Evolutionary conservation across 2,113 vertebrate species (phyloP).

Genomic region (Pagrus major): DNA sequence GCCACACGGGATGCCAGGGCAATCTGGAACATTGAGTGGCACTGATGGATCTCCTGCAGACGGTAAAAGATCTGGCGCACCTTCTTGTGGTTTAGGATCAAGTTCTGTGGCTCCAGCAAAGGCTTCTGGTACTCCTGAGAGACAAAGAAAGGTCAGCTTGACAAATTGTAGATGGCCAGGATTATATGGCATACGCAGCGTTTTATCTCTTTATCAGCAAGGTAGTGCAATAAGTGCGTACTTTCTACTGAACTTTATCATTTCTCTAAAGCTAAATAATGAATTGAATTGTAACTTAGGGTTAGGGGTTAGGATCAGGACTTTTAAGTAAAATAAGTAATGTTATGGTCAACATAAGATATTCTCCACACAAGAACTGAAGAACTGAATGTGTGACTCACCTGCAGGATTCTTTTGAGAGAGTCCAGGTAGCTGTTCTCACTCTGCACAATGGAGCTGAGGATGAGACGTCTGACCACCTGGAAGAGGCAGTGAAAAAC

Average conservation of each 20-base stretch:
- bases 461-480: slow-evolving; percentile 67
- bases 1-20: slow-evolving; percentile 90
- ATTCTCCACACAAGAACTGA: too few relatives aligned
- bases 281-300: too few relatives aligned
- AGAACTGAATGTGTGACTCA: too few relatives aligned
- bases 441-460: slow-evolving; percentile 67
- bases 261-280: too few relatives aligned
- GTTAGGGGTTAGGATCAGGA: too few relatives aligned
- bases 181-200: too few relatives aligned
- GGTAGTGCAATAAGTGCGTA: too few relatives aligned
- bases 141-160: background rate
- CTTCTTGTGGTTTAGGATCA: slow-evolving; percentile 88
- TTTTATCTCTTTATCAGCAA: too few relatives aligned
- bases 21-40: slow-evolving; percentile 95
- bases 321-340: too few relatives aligned
- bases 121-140: slow-evolving; percentile 91
- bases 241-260: too few relatives aligned
- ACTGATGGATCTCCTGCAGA: slow-evolving; percentile 91
- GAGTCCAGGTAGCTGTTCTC: slow-evolving; percentile 66
- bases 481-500: background rate
- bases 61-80: slow-evolving; percentile 89
- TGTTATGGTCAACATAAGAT: too few relatives aligned
- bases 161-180: background rate
- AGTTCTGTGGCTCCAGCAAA: slow-evolving; percentile 85
- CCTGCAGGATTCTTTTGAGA: slow-evolving; percentile 64